Percentiles rank a stretch among this genome's conserved stretches.
phyloP scores from a whole-genome alignment of 2,888 invertebrate genomes.

The Heliconius erato region DNA sequence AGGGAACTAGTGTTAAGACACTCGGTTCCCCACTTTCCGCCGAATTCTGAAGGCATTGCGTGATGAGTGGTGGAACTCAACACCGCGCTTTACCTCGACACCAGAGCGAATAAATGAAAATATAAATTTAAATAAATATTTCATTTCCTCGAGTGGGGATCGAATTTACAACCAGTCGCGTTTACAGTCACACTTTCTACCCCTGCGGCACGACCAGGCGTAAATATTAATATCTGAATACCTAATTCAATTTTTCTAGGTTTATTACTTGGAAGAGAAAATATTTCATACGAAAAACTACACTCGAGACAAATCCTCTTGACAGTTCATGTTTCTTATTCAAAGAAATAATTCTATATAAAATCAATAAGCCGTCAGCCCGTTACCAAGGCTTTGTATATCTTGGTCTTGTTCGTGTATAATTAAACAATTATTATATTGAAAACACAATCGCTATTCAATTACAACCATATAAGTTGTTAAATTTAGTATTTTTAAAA shows the following conservation, averaged over 20 bases:
- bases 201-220: no score
- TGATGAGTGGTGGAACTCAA: no score
- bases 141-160: no score
- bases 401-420: not conserved
- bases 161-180: no score
- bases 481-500: no score
- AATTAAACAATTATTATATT: slow-evolving; percentile 1
- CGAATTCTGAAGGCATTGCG: no score
- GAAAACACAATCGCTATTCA: not conserved
- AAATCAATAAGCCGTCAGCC: slow-evolving; percentile 6
- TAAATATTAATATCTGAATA: not conserved
- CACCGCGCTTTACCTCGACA: no score
- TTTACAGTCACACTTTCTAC: no score
- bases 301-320: slow-evolving; percentile 11
- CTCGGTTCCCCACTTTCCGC: no score
- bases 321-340: slow-evolving; percentile 16
- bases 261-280: not conserved
- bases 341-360: not conserved
- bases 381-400: not conserved
- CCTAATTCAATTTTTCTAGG: not conserved
- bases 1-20: no score
- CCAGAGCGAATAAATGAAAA: no score
- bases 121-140: no score
- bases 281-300: slow-evolving; percentile 5
- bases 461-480: not conserved